Evolutionary conservation across 2,888 invertebrate species (phyloP), one percentile per base, ranked within the genome.

Genomic region (Plebejus melissa): DNA sequence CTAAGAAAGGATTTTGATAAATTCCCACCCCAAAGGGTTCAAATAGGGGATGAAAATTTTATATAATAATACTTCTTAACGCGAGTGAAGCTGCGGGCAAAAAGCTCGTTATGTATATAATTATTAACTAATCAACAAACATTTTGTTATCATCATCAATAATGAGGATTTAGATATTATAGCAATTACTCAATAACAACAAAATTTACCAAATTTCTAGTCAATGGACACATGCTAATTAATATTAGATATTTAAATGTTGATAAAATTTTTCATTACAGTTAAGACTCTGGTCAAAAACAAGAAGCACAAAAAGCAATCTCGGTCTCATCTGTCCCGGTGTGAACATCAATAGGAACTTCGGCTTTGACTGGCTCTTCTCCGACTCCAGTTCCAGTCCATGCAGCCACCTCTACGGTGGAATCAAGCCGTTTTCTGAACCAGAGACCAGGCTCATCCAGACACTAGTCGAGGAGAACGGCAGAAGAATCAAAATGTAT

Each of bases 321-420:
- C 78, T 83, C 0, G 90, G 88, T 13, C 75, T 85, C 0, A 82
- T 85, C 0, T 97, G 97, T 80, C 88, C 89, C 1, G 97, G 97
- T 0, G 95, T 95, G 0, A 97, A 97, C 85, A 94, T 95, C 3
- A 97, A 97, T 83, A 90, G 97, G 3, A 97, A 97, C 85, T 97
- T 96, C 80, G 96, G 94, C 75, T 94, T 95, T 77, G 94, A 95
- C 78, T 97, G 97, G 97, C 94, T 93, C 86, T 90, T 88, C 86
- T 94, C 87, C 75, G 96, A 94, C 74, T 93, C 95, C 4, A 95
- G 95, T 76, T 85, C 85, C 1, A 91, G 94, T 75, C 95, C 94
- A 6, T 97, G 97, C 84, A 88, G 91, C 9, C 95, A 96, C 2
- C 92, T 94, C 0, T 97, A 92, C 83, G 94, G 94, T 16, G 97